These are phyloP conservation scores for Melangyna quadrimaculata DNA, from an alignment of 2,888 invertebrate genomes.

Conservation along the genomic window DNA sequence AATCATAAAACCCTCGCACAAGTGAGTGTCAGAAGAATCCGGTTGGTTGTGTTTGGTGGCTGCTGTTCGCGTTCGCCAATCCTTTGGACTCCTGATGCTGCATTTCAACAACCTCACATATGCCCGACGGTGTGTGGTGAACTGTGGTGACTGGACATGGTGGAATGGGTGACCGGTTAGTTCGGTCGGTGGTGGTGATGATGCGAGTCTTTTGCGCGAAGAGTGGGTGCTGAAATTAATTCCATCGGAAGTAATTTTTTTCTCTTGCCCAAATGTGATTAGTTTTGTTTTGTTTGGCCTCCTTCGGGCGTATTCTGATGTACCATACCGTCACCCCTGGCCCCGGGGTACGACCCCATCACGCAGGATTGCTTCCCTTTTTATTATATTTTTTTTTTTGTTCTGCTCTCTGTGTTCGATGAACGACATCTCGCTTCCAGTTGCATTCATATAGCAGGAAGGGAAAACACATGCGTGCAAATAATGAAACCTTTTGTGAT, in stretches of 20 bases:
- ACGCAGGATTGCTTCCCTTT: conserved; percentile 28
- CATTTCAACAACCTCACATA: conserved; percentile 22
- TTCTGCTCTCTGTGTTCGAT: conserved; percentile 9
- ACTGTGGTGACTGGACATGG: not conserved
- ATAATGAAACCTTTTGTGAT: conserved; percentile 54
- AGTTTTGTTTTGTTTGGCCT: conserved; percentile 67
- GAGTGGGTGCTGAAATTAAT: conserved; percentile 76
- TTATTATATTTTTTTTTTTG: not conserved
- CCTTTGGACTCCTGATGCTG: conserved; percentile 14
- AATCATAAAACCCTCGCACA: conserved; percentile 57
- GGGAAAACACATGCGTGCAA: conserved; percentile 54
- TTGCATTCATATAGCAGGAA: not conserved
- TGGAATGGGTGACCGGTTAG: conserved; percentile 38
- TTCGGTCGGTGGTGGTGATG: conserved; percentile 27
- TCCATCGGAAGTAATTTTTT: conserved; percentile 76
- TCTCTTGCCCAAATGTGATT: conserved; percentile 65
- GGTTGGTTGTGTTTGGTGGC: conserved; percentile 50
- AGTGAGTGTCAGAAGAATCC: conserved; percentile 64
- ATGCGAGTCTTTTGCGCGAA: conserved; percentile 39
- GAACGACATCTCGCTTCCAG: conserved; percentile 52
- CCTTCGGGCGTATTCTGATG: conserved; percentile 6
- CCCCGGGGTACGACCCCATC: conserved; percentile 31
- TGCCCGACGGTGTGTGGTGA: conserved; percentile 23
- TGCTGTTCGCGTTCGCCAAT: conserved; percentile 42
- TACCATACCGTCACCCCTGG: conserved; percentile 48